phyloP scores from a whole-genome alignment of 2,888 invertebrate species.

The Cecidostiba fungosa region DNA sequence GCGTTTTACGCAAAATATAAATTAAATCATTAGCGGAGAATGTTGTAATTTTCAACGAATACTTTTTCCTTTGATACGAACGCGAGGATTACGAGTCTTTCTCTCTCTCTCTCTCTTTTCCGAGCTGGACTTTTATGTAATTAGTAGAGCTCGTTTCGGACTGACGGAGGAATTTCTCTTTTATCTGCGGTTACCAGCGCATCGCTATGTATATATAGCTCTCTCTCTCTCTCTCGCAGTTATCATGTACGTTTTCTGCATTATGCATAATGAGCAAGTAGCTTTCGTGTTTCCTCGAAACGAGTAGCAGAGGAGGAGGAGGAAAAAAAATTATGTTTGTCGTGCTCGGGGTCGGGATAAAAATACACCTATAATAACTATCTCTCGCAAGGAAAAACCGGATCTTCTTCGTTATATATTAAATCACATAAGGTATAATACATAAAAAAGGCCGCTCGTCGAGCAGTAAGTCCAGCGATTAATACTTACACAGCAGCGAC shows the following conservation, averaged over 20 bases:
- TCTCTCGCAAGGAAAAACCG: background rate
- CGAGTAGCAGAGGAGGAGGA: background rate
- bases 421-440: background rate
- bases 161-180: conserved; percentile 10
- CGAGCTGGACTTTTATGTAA: conserved; percentile 21
- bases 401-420: background rate
- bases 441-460: background rate
- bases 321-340: background rate
- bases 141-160: conserved; percentile 33
- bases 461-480: conserved; percentile 8
- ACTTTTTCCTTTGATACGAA: conserved; percentile 21
- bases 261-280: conserved; percentile 27
- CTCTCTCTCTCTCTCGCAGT: background rate
- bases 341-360: background rate
- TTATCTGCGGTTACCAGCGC: conserved; percentile 13
- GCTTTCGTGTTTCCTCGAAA: conserved; percentile 18
- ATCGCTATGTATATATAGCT: too few relatives aligned
- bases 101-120: too few relatives aligned
- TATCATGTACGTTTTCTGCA: conserved; percentile 22
- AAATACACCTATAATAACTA: background rate
- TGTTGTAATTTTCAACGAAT: background rate
- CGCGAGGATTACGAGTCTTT: background rate
- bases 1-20: background rate
- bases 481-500: conserved; percentile 39
- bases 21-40: background rate